These are phyloP conservation scores for Agrochola macilenta DNA, from an alignment of 2,888 invertebrate genomes.

Conservation along the genomic window DNA sequence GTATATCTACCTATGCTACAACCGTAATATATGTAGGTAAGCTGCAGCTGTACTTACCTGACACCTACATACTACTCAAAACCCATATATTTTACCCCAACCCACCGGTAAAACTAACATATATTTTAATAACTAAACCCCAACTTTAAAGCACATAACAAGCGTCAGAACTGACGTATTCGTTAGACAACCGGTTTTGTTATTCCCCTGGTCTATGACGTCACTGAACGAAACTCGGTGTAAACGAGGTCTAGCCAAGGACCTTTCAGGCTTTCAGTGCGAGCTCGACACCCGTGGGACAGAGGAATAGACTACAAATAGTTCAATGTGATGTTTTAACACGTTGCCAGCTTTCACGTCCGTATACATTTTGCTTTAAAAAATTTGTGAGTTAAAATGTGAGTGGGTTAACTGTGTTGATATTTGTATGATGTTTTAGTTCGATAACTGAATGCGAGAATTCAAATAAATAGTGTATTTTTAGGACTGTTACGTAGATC, in stretches of 20 bases:
- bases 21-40: too few species aligned
- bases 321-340: slow-evolving; percentile 49
- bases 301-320: slow-evolving; percentile 42
- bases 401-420: not conserved
- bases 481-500: not conserved
- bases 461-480: too few species aligned
- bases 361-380: slow-evolving; percentile 1
- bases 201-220: slow-evolving; percentile 41
- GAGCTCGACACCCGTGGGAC: slow-evolving; percentile 36
- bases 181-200: slow-evolving; percentile 46
- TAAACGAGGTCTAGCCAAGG: slow-evolving; percentile 50
- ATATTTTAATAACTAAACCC: slow-evolving; percentile 4
- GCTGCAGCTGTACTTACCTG: too few species aligned
- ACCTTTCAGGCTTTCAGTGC: slow-evolving; percentile 51
- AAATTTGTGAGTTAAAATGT: slow-evolving; percentile 6
- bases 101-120: not conserved
- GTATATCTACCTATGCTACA: too few species aligned
- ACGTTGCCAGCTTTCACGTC: slow-evolving; percentile 27
- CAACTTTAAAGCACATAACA: slow-evolving; percentile 16
- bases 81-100: too few species aligned
- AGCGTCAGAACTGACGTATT: slow-evolving; percentile 35
- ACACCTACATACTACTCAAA: too few species aligned
- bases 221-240: slow-evolving; percentile 44
- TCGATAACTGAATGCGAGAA: not conserved
- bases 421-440: not conserved